A percentile compares a stretch with the other conserved stretches of the same genome.
These are phyloP conservation scores for Lepidurus apus DNA, from an alignment of 1,140 invertebrate species.

Conservation along the genomic window DNA sequence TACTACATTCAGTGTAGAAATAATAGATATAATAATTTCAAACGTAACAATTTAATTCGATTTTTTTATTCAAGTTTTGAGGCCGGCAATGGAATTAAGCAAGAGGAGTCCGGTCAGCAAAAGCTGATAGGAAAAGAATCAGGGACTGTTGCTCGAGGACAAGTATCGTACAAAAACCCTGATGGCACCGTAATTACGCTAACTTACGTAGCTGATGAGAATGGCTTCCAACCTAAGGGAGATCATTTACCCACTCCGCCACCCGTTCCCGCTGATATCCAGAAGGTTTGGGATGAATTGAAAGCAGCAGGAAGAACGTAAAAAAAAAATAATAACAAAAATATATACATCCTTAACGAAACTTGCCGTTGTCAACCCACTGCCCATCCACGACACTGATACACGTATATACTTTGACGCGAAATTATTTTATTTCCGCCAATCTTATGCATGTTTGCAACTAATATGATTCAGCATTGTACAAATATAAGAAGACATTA, in stretches of 20 bases:
- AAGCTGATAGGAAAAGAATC: background rate
- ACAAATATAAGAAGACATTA: too few species aligned
- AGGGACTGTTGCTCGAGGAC: conserved; percentile 29
- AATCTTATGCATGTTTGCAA: too few species aligned
- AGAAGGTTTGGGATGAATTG: conserved; percentile 42
- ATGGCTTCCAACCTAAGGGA: conserved; percentile 38
- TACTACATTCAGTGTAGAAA: background rate
- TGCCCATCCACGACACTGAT: too few species aligned
- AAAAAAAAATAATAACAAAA: background rate
- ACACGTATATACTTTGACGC: too few species aligned
- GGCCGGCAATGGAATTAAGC: conserved; percentile 19
- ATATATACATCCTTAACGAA: background rate
- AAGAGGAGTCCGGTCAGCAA: conserved; percentile 14
- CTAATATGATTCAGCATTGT: too few species aligned
- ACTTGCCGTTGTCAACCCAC: too few species aligned
- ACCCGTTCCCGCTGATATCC: conserved; percentile 65
- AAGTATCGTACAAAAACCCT: conserved; percentile 33
- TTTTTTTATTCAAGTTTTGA: background rate
- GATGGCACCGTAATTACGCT: conserved; percentile 36
- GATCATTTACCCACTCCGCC: conserved; percentile 56
- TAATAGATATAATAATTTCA: background rate
- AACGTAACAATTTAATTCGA: background rate
- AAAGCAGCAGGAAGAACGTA: conserved; percentile 10
- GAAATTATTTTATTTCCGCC: too few species aligned
- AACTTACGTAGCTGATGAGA: conserved; percentile 39